Base-by-base conservation (phyloP, 2,113 vertebrate genomes). In the Myrmophylax atrothorax region DNA sequence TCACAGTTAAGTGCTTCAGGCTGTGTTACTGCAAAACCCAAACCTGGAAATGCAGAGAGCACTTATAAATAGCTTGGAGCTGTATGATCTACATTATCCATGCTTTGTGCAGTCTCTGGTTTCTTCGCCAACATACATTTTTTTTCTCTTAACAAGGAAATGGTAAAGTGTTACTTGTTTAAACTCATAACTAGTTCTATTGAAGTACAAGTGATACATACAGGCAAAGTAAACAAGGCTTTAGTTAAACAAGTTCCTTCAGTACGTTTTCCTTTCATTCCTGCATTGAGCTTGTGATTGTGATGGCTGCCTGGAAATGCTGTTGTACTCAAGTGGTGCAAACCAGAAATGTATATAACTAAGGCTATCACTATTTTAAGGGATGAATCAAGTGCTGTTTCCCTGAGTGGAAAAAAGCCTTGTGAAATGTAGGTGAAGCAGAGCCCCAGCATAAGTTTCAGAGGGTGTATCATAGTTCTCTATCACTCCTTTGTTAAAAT, bases 31-130 rank as follows among this genome's bases (percentile, higher is more conserved):
- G 64, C 74, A 76, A 92, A 94, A 88, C 33, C 24, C 2, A 0
- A 84, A 92, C 83, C 88, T 94, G 90, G 80, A 92, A 81, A 93
- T 56, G 85, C 44, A 72, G 83, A 67, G 60, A 92, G 83, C 79
- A 46, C 90, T 93, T 90, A 90, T 19, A 90, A 96, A 93, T 68
- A 86, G 85, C 85, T 91, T 46, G 69, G 77, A 94, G 93, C 93
- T 94, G 55, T 78, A 81, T 90, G 86, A 87, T 94, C 94, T 81
- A 24, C 66, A 84, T 95, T 78, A 56, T 35, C 90, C 66, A 80
- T 89, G 56, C 84, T 94, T 94, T 72, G 10, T 84, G 62, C 74
- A 70, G 24, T 55, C 89, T 84, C 73, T 56, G 64, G 40, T 70
- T 92, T 72, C 84, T 56, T 78, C 46, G 5, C 81, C 52, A 94